Conservation (phyloP, 2,797 vertebrate genomes). For the Sebastes dallii region DNA sequence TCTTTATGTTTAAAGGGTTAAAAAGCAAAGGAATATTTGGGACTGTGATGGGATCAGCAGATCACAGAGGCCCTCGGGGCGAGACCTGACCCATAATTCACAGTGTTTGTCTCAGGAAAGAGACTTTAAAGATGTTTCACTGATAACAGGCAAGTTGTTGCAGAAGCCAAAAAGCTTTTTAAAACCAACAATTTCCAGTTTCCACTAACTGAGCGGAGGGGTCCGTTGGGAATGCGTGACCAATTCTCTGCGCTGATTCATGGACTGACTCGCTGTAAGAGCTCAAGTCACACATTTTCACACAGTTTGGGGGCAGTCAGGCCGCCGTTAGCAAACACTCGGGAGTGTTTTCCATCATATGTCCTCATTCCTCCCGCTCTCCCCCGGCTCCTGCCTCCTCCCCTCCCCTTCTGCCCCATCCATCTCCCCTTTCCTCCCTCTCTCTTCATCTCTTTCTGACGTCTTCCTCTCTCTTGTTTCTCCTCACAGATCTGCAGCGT, state of each 20-base stretch:
- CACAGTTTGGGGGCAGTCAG: constrained; percentile 3
- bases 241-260: constrained; percentile 38
- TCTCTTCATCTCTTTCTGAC: constrained; percentile 30
- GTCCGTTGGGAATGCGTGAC: constrained; percentile 35
- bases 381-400: constrained; percentile 6
- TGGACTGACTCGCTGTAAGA: constrained; percentile 33
- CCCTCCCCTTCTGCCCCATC: constrained; percentile 4
- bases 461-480: constrained; percentile 33
- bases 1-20: background rate
- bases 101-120: constrained; percentile 18
- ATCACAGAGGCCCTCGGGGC: constrained; percentile 29
- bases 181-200: background rate
- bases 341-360: constrained; percentile 58
- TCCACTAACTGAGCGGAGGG: background rate
- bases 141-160: constrained; percentile 39
- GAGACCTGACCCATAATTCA: constrained; percentile 32
- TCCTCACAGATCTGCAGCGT: constrained; percentile 62
- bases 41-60: constrained; percentile 21
- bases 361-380: constrained; percentile 35
- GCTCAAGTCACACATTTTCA: constrained; percentile 18
- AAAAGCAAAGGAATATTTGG: background rate
- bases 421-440: constrained; percentile 9
- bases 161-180: background rate
- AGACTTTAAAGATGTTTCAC: background rate
- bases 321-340: constrained; percentile 48